Evolutionary conservation across 2,113 vertebrate genomes (phyloP), one percentile per base, ranked within the genome.

Genomic region (Regulus satrapa): DNA sequence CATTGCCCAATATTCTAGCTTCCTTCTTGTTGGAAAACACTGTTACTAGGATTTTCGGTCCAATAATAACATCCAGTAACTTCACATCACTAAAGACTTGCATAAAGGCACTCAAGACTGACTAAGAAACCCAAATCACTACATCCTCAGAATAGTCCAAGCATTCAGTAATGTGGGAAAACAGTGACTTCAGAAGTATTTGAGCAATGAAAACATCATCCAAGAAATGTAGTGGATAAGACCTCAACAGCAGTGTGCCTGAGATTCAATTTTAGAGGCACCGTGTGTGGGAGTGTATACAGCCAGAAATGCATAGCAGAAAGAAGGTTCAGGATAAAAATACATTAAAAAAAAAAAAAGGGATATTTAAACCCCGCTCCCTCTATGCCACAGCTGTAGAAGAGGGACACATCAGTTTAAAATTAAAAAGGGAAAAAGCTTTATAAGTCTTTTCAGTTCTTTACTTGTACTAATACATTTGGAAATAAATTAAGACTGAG

Each of bases 401-500:
- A 97, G 93, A 95, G 85, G 94, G 89, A 92, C 66, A 93, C 63
- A 95, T 73, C 88, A 91, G 54, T 94, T 96, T 94, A 94, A 95
- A 97, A 97, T 76, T 85, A 89, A 96, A 88, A 79, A 92, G 41
- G 67, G 76, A 41, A 38, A 77, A 93, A 73, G 67, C 87, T 96
- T 90, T 48, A 12, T 32, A 97, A 62, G 19, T 89, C 32, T 94
- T 92, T 92, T 92, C 45, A 94, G 81, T 56, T 96, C 96, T 98
- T 92, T 98, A 96, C 89, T 96, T 76, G 96, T 78, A 96, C 96
- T 92, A 96, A 93, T 69, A 97, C 94, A 97, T 96, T 97, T 95
- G 96, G 96, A 95, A 94, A 97, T 94, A 97, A 97, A 98, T 98
- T 54, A 97, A 97, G 97, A 98, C 97, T 98, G 97, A 98, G 96